phyloP scores from a whole-genome alignment of 2,113 vertebrate genomes.

The Phaethon lepturus region DNA sequence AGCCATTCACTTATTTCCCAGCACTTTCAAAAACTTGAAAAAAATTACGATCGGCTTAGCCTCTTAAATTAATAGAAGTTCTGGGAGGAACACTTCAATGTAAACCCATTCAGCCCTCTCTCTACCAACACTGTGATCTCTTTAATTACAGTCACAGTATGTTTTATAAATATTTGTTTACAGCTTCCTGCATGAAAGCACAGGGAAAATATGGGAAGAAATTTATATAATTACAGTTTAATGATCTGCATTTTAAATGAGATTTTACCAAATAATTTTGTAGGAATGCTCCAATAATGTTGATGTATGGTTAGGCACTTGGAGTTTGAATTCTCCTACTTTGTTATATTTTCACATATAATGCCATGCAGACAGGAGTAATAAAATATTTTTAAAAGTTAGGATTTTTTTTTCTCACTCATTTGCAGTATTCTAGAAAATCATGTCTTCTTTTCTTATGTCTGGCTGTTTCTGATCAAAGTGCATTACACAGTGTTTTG shows the following conservation, averaged over 20 bases:
- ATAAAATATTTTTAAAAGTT: not conserved
- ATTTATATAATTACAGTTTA: slow-evolving; percentile 49
- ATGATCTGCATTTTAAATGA: slow-evolving; percentile 45
- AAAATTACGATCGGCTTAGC: not conserved
- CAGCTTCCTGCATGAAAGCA: not conserved
- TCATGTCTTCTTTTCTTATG: not conserved
- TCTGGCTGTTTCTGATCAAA: not conserved
- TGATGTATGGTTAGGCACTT: not conserved
- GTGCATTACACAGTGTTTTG: not conserved
- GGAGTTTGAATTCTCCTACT: not conserved
- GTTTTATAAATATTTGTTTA: slow-evolving; percentile 62
- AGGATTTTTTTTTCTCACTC: not conserved
- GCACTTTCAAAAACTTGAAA: not conserved
- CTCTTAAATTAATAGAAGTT: not conserved
- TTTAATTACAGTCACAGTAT: slow-evolving; percentile 38
- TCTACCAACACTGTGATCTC: not conserved
- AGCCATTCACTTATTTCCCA: not conserved
- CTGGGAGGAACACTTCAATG: not conserved
- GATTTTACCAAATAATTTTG: slow-evolving; percentile 19
- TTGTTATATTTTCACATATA: not conserved
- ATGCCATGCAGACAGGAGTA: not conserved
- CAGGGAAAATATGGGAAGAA: slow-evolving; percentile 33
- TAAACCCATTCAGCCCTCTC: not conserved
- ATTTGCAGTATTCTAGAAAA: not conserved
- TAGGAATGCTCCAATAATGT: not conserved